Evolutionary conservation across 64 coral and sea anemone species (phyloP).

Genomic region (Stichodactyla helianthus): DNA sequence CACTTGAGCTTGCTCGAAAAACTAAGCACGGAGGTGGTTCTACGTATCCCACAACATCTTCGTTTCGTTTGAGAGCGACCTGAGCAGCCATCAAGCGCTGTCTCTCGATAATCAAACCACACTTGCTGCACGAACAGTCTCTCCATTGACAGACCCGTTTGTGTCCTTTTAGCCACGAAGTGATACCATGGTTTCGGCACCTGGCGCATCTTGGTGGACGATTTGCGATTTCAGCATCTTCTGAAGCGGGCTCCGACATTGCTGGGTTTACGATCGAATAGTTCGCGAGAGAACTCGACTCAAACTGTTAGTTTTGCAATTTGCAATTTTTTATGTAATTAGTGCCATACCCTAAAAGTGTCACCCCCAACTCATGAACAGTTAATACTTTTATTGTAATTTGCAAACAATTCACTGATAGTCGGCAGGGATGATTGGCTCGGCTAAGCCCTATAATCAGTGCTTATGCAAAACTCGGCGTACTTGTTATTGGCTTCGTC

Average conservation of each 20-base stretch:
- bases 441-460: constrained; percentile 2
- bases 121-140: constrained; percentile 85
- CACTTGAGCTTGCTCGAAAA: not conserved
- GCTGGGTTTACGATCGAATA: not conserved
- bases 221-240: constrained; percentile 54
- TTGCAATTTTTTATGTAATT: constrained; percentile 87
- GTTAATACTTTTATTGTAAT: constrained; percentile 22
- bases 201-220: constrained; percentile 85
- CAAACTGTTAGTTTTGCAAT: constrained; percentile 88
- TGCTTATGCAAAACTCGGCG: not conserved
- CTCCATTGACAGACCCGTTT: constrained; percentile 95
- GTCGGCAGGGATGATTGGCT: constrained; percentile 8
- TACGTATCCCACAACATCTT: constrained; percentile 38
- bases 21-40: constrained; percentile 1
- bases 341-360: constrained; percentile 44
- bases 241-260: constrained; percentile 46
- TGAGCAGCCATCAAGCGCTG: constrained; percentile 97
- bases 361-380: not conserved
- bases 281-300: constrained; percentile 35
- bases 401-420: constrained; percentile 12
- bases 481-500: constrained; percentile 26
- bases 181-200: constrained; percentile 88
- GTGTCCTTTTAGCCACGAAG: constrained; percentile 86
- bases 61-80: constrained; percentile 84
- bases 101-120: constrained; percentile 93